Conservation (phyloP, 2,888 invertebrate genomes). For the Leptinotarsa juncta region DNA sequence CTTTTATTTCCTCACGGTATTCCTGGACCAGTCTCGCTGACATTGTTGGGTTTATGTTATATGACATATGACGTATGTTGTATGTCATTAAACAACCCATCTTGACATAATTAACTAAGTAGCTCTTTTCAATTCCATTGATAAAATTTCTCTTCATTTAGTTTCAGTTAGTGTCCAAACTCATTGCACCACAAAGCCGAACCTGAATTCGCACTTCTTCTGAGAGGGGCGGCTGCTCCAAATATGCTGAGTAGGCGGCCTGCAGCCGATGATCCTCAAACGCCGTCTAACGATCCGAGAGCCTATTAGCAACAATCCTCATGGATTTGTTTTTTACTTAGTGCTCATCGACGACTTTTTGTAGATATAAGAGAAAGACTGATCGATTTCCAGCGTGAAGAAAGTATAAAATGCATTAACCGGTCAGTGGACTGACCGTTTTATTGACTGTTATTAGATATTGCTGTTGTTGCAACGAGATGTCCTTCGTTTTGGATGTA, state of each 20-base stretch:
- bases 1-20: too few relatives aligned
- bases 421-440: neutral
- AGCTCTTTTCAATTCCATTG: too few relatives aligned
- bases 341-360: conserved; percentile 25
- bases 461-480: too few relatives aligned
- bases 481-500: too few relatives aligned
- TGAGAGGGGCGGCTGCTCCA: conserved; percentile 31
- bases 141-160: too few relatives aligned
- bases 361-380: conserved; percentile 20
- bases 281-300: conserved; percentile 44
- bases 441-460: too few relatives aligned
- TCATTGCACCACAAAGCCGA: neutral
- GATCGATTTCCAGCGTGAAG: conserved; percentile 14
- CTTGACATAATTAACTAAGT: too few relatives aligned
- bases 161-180: too few relatives aligned
- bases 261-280: conserved; percentile 46
- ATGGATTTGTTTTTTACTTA: conserved; percentile 45
- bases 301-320: conserved; percentile 46
- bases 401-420: neutral
- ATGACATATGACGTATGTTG: too few relatives aligned
- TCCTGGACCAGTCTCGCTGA: too few relatives aligned
- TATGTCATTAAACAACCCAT: too few relatives aligned
- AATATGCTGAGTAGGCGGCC: conserved; percentile 46
- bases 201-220: neutral
- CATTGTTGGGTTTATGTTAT: too few relatives aligned